A percentile compares a stretch with the other conserved stretches of the same genome.
Conservation (phyloP, 2,888 invertebrate species). For the Nebria brevicollis region DNA sequence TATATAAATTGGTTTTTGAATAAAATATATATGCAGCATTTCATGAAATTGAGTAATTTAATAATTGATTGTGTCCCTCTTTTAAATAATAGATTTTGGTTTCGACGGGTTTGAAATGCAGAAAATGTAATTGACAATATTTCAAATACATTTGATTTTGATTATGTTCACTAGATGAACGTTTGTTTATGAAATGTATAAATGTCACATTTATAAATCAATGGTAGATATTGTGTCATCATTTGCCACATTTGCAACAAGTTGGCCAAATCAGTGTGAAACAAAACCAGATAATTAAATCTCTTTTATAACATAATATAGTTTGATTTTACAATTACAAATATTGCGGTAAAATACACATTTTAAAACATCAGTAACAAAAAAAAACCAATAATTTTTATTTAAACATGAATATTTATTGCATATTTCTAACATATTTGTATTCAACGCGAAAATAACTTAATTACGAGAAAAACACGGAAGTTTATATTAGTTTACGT, state of each 20-base stretch:
- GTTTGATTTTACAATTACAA: neutral
- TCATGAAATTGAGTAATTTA: neutral
- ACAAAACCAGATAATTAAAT: neutral
- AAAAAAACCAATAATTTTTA: too few relatives aligned
- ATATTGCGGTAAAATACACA: neutral
- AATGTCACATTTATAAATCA: neutral
- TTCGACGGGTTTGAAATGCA: neutral
- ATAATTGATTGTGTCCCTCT: neutral
- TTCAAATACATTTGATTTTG: neutral
- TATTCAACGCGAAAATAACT: too few relatives aligned
- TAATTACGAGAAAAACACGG: too few relatives aligned
- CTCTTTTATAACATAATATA: neutral
- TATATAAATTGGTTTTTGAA: neutral
- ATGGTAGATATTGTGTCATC: neutral
- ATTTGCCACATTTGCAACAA: neutral
- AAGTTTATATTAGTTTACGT: too few relatives aligned
- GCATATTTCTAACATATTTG: too few relatives aligned
- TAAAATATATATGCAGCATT: neutral
- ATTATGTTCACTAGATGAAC: neutral
- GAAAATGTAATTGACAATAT: neutral
- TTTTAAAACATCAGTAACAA: neutral
- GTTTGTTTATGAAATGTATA: neutral
- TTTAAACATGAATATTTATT: too few relatives aligned
- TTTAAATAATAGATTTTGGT: neutral
- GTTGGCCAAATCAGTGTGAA: neutral